Percentiles rank a stretch among this genome's conserved stretches.
Evolutionary conservation across 2,797 vertebrate genomes (phyloP).

Genomic region (Triplophysa yarkandensis): DNA sequence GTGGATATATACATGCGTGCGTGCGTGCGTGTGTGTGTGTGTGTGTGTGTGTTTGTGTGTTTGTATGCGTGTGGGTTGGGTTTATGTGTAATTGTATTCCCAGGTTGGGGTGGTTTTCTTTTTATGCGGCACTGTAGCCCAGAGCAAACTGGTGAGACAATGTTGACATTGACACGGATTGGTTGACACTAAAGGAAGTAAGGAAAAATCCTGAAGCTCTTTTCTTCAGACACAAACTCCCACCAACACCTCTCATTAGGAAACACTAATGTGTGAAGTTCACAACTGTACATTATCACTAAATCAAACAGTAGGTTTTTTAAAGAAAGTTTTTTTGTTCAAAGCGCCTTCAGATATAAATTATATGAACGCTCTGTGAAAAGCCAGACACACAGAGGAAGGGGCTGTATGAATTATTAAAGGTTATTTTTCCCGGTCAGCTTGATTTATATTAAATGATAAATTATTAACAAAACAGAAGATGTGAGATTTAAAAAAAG

Average conservation of each 20-base stretch:
- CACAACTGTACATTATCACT: slow-evolving; percentile 2
- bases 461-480: slow-evolving; percentile 75
- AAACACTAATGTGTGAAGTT: neutral
- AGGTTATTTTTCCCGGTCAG: slow-evolving; percentile 67
- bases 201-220: slow-evolving; percentile 57
- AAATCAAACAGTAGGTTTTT: slow-evolving; percentile 1
- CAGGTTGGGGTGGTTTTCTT: slow-evolving; percentile 27
- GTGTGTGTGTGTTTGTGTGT: slow-evolving; percentile 37
- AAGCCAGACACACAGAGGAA: slow-evolving; percentile 51
- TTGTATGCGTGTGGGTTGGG: slow-evolving; percentile 41
- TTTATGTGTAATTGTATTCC: slow-evolving; percentile 34
- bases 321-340: neutral
- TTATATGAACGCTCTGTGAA: slow-evolving; percentile 38
- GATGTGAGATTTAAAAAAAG: slow-evolving; percentile 61
- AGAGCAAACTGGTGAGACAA: slow-evolving; percentile 45
- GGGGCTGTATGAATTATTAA: slow-evolving; percentile 74
- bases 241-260: slow-evolving; percentile 22
- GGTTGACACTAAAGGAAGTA: slow-evolving; percentile 56
- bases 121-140: slow-evolving; percentile 47
- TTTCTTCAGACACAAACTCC: slow-evolving; percentile 3
- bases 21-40: slow-evolving; percentile 42
- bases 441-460: slow-evolving; percentile 77
- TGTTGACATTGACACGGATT: slow-evolving; percentile 73
- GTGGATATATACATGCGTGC: slow-evolving; percentile 39
- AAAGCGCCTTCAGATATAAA: slow-evolving; percentile 23